phyloP scores from a whole-genome alignment of 2,888 invertebrate genomes.

The Aleiodes leptofemur region DNA sequence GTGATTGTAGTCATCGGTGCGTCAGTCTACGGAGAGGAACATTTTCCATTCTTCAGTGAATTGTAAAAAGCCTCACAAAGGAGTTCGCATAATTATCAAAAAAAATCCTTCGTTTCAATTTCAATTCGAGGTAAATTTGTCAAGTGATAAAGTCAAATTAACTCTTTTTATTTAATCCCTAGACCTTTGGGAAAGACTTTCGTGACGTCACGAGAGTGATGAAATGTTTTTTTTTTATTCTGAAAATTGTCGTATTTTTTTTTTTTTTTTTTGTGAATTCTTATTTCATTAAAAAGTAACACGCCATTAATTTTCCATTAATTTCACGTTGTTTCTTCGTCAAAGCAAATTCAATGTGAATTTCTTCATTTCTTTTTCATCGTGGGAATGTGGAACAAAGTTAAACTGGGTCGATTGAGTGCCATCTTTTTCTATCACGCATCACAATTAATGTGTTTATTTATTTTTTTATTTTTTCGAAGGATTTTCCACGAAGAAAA shows the following conservation, averaged over 20 bases:
- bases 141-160: too few species aligned
- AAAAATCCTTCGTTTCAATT: background rate
- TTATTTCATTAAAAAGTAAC: background rate
- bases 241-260: background rate
- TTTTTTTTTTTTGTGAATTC: background rate
- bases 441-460: background rate
- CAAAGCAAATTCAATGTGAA: too few species aligned
- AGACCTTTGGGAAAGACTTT: background rate
- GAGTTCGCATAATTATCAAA: background rate
- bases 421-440: slow-evolving; percentile 1
- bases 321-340: too few species aligned
- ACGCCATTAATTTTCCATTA: too few species aligned
- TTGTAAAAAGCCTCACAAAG: slow-evolving; percentile 16
- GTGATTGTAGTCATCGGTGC: slow-evolving; percentile 57
- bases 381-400: background rate
- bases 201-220: slow-evolving; percentile 11
- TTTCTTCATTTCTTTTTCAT: background rate
- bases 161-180: too few species aligned
- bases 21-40: slow-evolving; percentile 58
- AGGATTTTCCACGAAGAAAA: background rate
- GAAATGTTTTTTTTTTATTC: slow-evolving; percentile 5
- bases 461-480: background rate
- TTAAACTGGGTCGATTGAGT: slow-evolving; percentile 32
- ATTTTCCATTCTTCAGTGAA: background rate
- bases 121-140: background rate